Conservation (phyloP, 2,113 vertebrate species). For the Platycercus adscitus region DNA sequence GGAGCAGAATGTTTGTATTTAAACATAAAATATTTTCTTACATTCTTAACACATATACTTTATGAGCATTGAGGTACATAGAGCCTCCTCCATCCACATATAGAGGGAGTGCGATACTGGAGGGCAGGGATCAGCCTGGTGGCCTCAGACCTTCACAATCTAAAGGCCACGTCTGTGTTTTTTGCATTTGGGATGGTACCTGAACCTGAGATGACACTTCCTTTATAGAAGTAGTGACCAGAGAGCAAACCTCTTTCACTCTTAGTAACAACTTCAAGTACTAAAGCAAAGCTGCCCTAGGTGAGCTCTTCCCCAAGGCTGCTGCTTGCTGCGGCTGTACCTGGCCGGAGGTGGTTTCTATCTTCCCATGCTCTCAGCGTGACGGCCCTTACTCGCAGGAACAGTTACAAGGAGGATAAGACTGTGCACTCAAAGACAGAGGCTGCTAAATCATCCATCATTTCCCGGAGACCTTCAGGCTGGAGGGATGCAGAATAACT, state of each 20-base stretch:
- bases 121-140: accelerated
- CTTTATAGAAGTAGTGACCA: background rate
- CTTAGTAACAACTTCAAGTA: background rate
- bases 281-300: background rate
- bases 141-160: background rate
- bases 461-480: background rate
- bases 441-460: background rate
- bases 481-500: background rate
- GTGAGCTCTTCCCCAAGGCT: background rate
- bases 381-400: accelerated
- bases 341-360: background rate
- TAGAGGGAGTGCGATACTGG: background rate
- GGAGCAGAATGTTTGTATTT: background rate
- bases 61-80: background rate
- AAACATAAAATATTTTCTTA: background rate
- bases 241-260: background rate
- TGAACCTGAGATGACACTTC: background rate
- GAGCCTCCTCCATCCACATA: background rate
- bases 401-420: background rate
- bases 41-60: accelerated
- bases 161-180: accelerated
- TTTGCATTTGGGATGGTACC: background rate
- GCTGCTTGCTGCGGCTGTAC: background rate
- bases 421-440: background rate
- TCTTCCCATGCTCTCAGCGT: background rate